A percentile compares a stretch with the other conserved stretches of the same genome.
These are phyloP conservation scores for Cartodere bifasciata DNA, from an alignment of 2,888 invertebrate genomes.

Conservation along the genomic window DNA sequence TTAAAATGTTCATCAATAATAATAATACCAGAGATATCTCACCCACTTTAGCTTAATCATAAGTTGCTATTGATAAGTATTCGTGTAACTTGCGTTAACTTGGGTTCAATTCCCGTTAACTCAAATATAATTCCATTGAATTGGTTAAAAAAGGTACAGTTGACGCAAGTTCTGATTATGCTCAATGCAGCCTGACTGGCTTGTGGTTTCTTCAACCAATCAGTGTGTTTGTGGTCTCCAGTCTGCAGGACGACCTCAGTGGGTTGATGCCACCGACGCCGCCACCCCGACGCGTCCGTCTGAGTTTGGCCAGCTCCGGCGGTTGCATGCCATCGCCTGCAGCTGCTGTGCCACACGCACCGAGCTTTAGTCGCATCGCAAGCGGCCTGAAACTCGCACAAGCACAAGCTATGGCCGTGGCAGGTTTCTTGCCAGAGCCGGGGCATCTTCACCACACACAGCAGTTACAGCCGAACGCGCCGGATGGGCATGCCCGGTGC, in stretches of 20 bases:
- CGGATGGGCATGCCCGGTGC: conserved; percentile 30
- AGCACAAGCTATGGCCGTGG: conserved; percentile 58
- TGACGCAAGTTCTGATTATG: too few species aligned
- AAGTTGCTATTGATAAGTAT: too few species aligned
- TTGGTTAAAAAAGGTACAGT: too few species aligned
- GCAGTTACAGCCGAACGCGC: conserved; percentile 24
- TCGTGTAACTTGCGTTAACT: too few species aligned
- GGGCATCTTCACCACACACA: conserved; percentile 37
- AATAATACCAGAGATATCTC: too few species aligned
- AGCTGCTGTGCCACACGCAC: conserved; percentile 30
- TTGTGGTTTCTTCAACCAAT: too few species aligned
- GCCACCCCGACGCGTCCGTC: conserved; percentile 39
- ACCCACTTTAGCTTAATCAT: too few species aligned
- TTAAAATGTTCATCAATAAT: too few species aligned
- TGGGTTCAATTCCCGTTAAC: too few species aligned
- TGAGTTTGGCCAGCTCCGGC: conserved; percentile 26
- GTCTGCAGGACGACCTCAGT: conserved; percentile 47
- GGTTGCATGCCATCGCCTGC: conserved; percentile 28
- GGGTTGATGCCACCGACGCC: conserved; percentile 51
- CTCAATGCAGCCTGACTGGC: too few species aligned
- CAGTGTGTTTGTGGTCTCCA: conserved; percentile 25
- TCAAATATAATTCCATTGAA: too few species aligned
- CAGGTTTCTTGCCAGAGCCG: conserved; percentile 47
- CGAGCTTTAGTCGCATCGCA: conserved; percentile 45
- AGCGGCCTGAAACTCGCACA: conserved; percentile 59